Percentiles rank a stretch among this genome's conserved stretches.
phyloP scores from a whole-genome alignment of 2,888 invertebrate species.

The Acrobasis repandana region DNA sequence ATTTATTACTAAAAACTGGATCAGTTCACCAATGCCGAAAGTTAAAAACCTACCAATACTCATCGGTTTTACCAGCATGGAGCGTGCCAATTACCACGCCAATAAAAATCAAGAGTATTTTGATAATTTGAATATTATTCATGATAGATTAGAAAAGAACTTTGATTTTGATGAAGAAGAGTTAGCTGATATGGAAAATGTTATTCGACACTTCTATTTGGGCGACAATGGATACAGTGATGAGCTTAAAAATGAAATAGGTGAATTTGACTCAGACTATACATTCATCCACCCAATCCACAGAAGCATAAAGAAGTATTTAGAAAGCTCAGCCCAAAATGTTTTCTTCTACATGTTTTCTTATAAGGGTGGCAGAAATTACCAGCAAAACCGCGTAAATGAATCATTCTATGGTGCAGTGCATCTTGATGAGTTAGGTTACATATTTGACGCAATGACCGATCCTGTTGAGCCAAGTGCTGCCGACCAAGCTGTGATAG shows the following conservation, averaged over 20 bases:
- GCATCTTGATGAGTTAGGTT: conserved; percentile 21
- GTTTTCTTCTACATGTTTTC: conserved; percentile 47
- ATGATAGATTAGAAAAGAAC: conserved; percentile 21
- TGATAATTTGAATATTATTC: conserved; percentile 24
- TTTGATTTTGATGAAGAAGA: conserved; percentile 36
- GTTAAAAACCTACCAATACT: conserved; percentile 40
- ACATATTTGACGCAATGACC: conserved; percentile 14
- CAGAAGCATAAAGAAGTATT: conserved; percentile 38
- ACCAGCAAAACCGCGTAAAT: conserved; percentile 24
- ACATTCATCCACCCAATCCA: conserved; percentile 40
- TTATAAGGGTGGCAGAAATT: conserved; percentile 44
- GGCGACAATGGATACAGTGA: conserved; percentile 36
- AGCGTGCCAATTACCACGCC: conserved; percentile 30
- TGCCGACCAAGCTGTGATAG: conserved; percentile 27
- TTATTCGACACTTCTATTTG: conserved; percentile 41
- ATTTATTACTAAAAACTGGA: conserved; percentile 40
- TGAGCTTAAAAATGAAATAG: conserved; percentile 27
- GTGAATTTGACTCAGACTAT: conserved; percentile 45
- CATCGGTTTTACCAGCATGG: conserved; percentile 43
- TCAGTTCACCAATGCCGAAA: conserved; percentile 34
- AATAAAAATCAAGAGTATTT: conserved; percentile 14
- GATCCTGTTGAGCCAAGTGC: conserved; percentile 30
- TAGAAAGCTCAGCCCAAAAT: conserved; percentile 35
- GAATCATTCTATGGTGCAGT: conserved; percentile 28
- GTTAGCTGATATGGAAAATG: conserved; percentile 34